Percentiles rank a stretch among this genome's conserved stretches.
Evolutionary conservation across 2,113 vertebrate genomes (phyloP).

Genomic region (Serinus canaria): DNA sequence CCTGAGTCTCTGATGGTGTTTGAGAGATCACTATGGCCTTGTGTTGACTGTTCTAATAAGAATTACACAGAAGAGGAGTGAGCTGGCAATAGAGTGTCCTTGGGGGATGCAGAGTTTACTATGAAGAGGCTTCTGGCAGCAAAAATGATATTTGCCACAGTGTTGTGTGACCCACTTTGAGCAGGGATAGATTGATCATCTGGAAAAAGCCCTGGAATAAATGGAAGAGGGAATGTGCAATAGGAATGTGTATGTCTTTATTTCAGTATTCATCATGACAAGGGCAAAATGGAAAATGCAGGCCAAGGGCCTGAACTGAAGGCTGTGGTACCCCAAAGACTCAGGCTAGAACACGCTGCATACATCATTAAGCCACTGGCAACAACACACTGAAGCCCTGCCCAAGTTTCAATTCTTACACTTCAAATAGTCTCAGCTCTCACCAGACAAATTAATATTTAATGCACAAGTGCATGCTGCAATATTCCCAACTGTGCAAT

Average conservation of each 20-base stretch:
- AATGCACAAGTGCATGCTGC: conserved; percentile 32
- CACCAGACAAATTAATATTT: conserved; percentile 69
- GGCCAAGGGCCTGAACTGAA: background rate
- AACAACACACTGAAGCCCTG: conserved; percentile 9
- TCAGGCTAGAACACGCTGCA: background rate
- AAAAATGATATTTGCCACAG: background rate
- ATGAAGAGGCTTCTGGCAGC: background rate
- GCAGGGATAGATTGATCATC: background rate
- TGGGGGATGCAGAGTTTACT: background rate
- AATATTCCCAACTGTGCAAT: conserved; percentile 60
- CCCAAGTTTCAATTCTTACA: conserved; percentile 61
- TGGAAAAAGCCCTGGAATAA: background rate
- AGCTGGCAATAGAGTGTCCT: background rate
- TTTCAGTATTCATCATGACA: background rate
- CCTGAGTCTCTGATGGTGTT: background rate
- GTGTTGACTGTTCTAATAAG: background rate
- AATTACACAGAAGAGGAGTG: background rate
- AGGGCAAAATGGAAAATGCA: background rate
- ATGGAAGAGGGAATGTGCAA: background rate
- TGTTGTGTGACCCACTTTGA: background rate
- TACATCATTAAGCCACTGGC: conserved; percentile 29
- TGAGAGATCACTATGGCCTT: background rate
- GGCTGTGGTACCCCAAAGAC: conserved; percentile 2
- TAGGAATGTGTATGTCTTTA: background rate
- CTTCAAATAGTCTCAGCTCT: conserved; percentile 64